Evolutionary conservation across 2,888 invertebrate species (phyloP), one percentile per base, ranked within the genome.

Genomic region (Protula sp.): DNA sequence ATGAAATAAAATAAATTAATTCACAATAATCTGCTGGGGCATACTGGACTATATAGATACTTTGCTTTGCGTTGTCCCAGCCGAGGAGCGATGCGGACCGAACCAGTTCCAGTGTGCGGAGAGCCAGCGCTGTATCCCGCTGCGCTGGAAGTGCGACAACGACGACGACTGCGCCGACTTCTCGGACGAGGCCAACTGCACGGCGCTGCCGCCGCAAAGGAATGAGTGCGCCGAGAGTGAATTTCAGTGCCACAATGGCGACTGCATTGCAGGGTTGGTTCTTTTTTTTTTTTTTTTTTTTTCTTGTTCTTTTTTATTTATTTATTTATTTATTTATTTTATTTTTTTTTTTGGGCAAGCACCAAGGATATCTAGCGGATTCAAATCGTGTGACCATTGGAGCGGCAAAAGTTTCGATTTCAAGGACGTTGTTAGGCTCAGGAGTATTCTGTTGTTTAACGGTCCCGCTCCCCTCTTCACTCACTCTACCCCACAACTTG

Each of bases 121-220:
- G 14, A 45, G 54, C 19, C 29, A n/a, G 19, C 31, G 47, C 5
- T 63, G 63, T 45, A 60, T 63, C 26, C 60, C 55, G 26, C 45
- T 31, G 30, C 45, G 52, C 1, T 61, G 53, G 53, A n/a, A 30
- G n/a, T 63, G 63, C 30, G 63, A 63, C 52, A 60, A 60, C 27
- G 47, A 57, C 9, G 22, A 22, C 3, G 63, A 63, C 26, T 63
- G 63, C 50, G 28, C 38, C 19, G 60, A 57, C 30, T 54, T 48
- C 4, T n/a, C 53, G 9, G 63, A 63, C 31, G 63, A 63, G 54
- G 47, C 45, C 5, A 51, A 51, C 22, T 62, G 62, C 24, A 19
- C 9, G 14, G 9, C 24, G 22, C 14, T 5, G 5, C 50, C 50
- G 4, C 24, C 50, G 5, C 9, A 38, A 19, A 38, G 9, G 9